phyloP scores from a whole-genome alignment of 53 echinoderm and acorn worm genomes.

The Hippasteria phrygiana region DNA sequence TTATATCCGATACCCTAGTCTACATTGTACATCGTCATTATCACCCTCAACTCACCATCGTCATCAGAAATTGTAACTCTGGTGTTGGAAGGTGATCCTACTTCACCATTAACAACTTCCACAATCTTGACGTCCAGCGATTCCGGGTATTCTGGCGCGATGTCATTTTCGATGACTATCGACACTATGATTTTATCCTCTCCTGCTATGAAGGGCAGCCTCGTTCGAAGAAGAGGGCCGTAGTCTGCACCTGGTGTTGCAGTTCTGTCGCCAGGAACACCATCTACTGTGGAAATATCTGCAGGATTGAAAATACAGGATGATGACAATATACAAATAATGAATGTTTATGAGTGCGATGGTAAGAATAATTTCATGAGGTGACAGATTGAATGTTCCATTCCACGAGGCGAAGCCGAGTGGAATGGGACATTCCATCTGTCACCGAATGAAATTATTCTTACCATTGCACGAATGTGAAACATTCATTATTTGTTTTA shows the following conservation, averaged over 20 bases:
- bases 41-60: conserved; percentile 15
- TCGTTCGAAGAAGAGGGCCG: background rate
- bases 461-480: too few species aligned
- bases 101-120: conserved; percentile 1
- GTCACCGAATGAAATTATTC: too few species aligned
- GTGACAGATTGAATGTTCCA: too few species aligned
- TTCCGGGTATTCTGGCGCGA: background rate
- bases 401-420: too few species aligned
- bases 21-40: background rate
- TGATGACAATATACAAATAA: background rate
- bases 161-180: background rate
- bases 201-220: background rate
- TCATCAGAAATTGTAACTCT: conserved; percentile 16
- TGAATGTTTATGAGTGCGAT: background rate
- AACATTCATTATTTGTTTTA: too few species aligned
- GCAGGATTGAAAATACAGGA: background rate
- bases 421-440: too few species aligned
- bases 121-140: conserved; percentile 4
- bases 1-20: too few species aligned
- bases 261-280: background rate
- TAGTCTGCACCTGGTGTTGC: conserved; percentile 32
- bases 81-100: background rate
- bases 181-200: background rate
- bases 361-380: too few species aligned
- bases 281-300: conserved; percentile 35